Evolutionary conservation across 2,113 vertebrate genomes (phyloP), one percentile per base, ranked within the genome.

Genomic region (Tinamus guttatus): DNA sequence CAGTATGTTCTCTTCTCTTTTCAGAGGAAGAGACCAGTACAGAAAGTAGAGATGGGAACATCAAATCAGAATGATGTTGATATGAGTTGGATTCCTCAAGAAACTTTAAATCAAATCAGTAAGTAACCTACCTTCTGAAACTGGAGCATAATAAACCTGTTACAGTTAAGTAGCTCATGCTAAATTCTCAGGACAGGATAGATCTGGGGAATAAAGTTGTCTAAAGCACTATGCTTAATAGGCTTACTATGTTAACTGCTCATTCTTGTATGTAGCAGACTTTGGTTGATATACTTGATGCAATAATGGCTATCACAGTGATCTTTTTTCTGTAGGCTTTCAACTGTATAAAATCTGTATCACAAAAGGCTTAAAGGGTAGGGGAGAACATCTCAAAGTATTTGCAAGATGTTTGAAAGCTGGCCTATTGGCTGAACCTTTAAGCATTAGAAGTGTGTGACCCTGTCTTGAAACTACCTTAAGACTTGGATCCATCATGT

Each of bases 61-160:
- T 98, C 99, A 3, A 99, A 98, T 96, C 99, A 99, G 97, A 99
- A 98, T 2, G 99, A 99, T 79, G 99, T 99, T 18, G 99, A 99
- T 90, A 98, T 99, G 98, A 99, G 99, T 96, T 99, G 99, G 99
- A 99, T 99, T 97, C 99, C 99, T 36, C 98, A 99, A 94, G 99
- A 99, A 96, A 99, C 99, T 32, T 98, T 99, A 90, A 99, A 99
- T 98, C 99, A 99, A 96, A 99, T 99, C 97, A 99, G 99, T 99
- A 98, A 97, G 99, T 99, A 90, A 34, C 60, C 24, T 38, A 11
- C n/a, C 58, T 75, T 76, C 41, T 17, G 27, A 47, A 68, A 32
- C 6, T 19, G 38, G 18, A 65, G 34, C 1, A 0, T n/a, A 43
- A 59, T 21, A 52, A 58, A 63, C 13, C 34, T 60, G 17, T n/a